Evolutionary conservation across 2,888 invertebrate genomes (phyloP).

Genomic region (Drosophila longiperda): DNA sequence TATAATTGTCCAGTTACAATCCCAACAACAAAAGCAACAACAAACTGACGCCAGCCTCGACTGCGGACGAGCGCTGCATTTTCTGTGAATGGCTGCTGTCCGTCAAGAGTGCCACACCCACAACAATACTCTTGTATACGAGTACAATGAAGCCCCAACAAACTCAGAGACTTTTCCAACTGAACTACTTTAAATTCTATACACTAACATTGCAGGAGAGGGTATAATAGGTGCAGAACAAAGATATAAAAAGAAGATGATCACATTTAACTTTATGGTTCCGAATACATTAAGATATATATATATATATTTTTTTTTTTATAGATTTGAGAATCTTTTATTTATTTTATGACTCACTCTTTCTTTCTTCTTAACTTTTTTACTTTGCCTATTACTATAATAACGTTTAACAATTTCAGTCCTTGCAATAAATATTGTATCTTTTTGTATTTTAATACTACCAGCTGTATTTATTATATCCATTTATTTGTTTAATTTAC

Average conservation of each 20-base stretch:
- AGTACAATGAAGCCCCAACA: slow-evolving; percentile 25
- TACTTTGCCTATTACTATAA: too few species aligned
- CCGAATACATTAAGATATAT: not conserved
- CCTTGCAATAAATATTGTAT: too few species aligned
- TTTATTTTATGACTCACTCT: too few species aligned
- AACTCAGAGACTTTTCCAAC: slow-evolving; percentile 2
- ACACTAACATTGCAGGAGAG: slow-evolving; percentile 14
- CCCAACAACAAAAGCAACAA: slow-evolving; percentile 26
- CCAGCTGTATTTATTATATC: too few species aligned
- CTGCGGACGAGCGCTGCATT: slow-evolving; percentile 48
- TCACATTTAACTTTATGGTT: not conserved
- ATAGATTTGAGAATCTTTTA: too few species aligned
- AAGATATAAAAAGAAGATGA: not conserved
- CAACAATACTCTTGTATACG: slow-evolving; percentile 3
- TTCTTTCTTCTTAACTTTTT: too few species aligned
- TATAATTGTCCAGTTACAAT: slow-evolving; percentile 45
- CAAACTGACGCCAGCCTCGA: slow-evolving; percentile 54
- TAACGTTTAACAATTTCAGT: too few species aligned
- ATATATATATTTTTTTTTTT: too few species aligned
- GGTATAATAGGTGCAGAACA: not conserved
- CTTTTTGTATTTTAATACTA: too few species aligned
- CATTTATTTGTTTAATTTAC: too few species aligned
- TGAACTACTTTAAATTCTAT: slow-evolving; percentile 5
- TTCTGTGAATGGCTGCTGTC: slow-evolving; percentile 67
- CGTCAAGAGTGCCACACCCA: slow-evolving; percentile 32